Percentiles rank a stretch among this genome's conserved stretches.
Evolutionary conservation across 2,888 invertebrate species (phyloP).

Genomic region (Ochropleura leucogaster): DNA sequence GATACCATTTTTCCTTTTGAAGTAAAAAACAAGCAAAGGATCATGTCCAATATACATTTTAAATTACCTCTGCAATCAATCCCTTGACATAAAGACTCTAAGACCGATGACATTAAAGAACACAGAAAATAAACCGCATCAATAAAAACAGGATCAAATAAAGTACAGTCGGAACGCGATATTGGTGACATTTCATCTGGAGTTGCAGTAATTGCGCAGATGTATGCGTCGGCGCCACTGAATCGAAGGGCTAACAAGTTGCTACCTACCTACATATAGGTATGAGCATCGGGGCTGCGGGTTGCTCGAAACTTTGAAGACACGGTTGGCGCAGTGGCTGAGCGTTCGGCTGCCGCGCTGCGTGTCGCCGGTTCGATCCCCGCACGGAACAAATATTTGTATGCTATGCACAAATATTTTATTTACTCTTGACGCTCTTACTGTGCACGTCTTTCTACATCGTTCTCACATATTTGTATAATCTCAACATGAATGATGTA

Average conservation of each 20-base stretch:
- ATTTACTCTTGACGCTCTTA: no score
- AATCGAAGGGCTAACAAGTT: constrained; percentile 2
- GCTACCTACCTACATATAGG: constrained; percentile 1
- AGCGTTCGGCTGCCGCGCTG: no score
- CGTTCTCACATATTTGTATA: no score
- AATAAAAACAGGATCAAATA: constrained; percentile 53
- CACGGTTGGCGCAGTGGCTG: no score
- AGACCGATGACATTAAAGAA: neutral
- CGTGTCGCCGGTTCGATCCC: no score
- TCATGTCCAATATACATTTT: neutral
- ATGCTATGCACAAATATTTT: no score
- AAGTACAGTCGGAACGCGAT: constrained; percentile 57
- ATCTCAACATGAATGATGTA: no score
- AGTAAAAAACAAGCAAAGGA: neutral
- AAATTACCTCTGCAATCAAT: constrained; percentile 3
- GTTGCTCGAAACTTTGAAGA: no score
- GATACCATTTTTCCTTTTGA: no score
- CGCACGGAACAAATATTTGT: no score
- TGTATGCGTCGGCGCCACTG: constrained; percentile 40
- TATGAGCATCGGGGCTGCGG: neutral
- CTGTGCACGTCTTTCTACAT: no score
- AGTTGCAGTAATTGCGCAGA: constrained; percentile 50
- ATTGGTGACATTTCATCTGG: constrained; percentile 55
- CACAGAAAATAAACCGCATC: constrained; percentile 11
- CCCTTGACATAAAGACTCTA: neutral